Conservation (phyloP, 2,113 vertebrate species). For the Lichenostomus cassidix region DNA sequence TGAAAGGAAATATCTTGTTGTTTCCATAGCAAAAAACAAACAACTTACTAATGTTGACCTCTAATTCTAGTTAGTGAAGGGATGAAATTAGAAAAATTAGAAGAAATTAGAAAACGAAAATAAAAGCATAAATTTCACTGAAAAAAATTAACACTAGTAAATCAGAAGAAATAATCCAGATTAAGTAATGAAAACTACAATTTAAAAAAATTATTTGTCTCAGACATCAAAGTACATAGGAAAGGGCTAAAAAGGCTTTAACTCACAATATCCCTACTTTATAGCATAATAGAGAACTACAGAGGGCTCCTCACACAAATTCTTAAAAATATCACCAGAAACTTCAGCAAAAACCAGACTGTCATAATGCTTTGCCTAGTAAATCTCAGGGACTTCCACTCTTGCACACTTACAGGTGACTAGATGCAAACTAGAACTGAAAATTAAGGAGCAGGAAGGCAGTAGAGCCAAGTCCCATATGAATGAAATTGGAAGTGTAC, state of each 20-base stretch:
- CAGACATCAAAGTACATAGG: not conserved
- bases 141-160: not conserved
- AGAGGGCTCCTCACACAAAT: not conserved
- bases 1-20: not conserved
- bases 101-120: not conserved
- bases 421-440: not conserved
- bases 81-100: not conserved
- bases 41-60: not conserved
- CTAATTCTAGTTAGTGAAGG: not conserved
- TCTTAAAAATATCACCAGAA: not conserved
- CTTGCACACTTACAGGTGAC: not conserved
- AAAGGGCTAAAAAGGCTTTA: not conserved
- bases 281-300: not conserved
- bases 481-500: not conserved
- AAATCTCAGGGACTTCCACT: not conserved
- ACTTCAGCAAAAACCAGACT: not conserved
- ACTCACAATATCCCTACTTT: not conserved
- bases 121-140: not conserved
- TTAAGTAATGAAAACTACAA: not conserved
- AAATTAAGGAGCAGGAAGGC: not conserved
- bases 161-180: not conserved
- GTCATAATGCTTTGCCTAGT: not conserved
- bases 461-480: fast-evolving
- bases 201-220: not conserved
- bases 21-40: not conserved